Evolutionary conservation across 1,140 invertebrate species (phyloP).

Genomic region (Heliconius eleuchia): DNA sequence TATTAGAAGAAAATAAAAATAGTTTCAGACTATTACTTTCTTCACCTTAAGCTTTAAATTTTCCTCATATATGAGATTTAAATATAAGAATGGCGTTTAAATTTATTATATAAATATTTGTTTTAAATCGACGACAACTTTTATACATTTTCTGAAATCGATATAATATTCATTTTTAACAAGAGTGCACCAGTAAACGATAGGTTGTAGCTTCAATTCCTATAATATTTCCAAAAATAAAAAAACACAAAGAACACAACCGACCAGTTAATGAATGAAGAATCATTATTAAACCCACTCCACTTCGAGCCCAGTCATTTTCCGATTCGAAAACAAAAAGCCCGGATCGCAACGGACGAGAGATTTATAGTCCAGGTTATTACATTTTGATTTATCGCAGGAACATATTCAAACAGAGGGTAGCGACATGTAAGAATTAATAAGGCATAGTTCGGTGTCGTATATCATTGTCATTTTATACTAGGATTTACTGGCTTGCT

Average conservation of each 20-base stretch:
- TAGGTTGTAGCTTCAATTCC: no score
- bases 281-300: neutral
- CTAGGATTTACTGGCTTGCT: neutral
- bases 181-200: no score
- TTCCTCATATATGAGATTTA: no score
- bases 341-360: neutral
- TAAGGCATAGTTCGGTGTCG: slow-evolving; percentile 32
- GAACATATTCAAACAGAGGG: slow-evolving; percentile 37
- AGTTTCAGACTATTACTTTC: no score
- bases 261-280: neutral
- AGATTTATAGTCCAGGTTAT: slow-evolving; percentile 51
- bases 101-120: no score
- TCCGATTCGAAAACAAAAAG: slow-evolving; percentile 3
- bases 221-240: no score
- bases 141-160: no score
- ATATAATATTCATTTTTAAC: no score
- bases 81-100: no score
- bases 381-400: slow-evolving; percentile 53
- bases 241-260: neutral
- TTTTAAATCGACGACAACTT: no score
- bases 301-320: neutral
- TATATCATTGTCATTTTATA: slow-evolving; percentile 29
- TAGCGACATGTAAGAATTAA: slow-evolving; percentile 33
- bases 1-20: no score
- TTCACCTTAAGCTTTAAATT: no score